Evolutionary conservation across 2,113 vertebrate genomes (phyloP).

Genomic region (Platycercus adscitus): DNA sequence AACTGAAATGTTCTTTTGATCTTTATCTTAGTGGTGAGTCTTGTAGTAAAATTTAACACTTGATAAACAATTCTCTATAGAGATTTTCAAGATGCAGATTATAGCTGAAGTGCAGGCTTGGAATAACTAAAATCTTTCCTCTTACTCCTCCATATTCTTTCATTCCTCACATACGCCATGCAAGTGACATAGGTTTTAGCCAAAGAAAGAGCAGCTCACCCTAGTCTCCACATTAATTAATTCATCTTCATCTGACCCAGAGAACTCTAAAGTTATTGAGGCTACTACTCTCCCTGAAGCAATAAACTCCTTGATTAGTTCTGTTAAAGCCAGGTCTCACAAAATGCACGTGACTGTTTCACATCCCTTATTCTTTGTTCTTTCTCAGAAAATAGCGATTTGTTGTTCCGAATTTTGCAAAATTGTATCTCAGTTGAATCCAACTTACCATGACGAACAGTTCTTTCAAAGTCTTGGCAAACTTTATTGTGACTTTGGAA

Average conservation of each 20-base stretch:
- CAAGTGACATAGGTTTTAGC: not conserved
- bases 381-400: not conserved
- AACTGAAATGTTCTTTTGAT: not conserved
- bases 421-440: not conserved
- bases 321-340: not conserved
- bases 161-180: not conserved
- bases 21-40: not conserved
- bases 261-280: not conserved
- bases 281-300: not conserved
- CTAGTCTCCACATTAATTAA: not conserved
- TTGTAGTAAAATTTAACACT: not conserved
- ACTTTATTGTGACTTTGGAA: not conserved
- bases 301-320: not conserved
- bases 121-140: not conserved
- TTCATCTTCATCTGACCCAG: not conserved
- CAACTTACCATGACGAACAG: not conserved
- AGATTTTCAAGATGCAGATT: not conserved
- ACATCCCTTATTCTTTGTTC: not conserved
- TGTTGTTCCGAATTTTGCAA: not conserved
- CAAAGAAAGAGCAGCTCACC: not conserved
- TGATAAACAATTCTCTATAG: not conserved
- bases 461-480: not conserved
- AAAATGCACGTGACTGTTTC: rapidly evolving
- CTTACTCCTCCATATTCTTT: not conserved
- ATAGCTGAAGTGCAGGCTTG: not conserved